Evolutionary conservation across 2,113 vertebrate genomes (phyloP), one percentile per base, ranked within the genome.

Genomic region (Bungarus multicinctus): DNA sequence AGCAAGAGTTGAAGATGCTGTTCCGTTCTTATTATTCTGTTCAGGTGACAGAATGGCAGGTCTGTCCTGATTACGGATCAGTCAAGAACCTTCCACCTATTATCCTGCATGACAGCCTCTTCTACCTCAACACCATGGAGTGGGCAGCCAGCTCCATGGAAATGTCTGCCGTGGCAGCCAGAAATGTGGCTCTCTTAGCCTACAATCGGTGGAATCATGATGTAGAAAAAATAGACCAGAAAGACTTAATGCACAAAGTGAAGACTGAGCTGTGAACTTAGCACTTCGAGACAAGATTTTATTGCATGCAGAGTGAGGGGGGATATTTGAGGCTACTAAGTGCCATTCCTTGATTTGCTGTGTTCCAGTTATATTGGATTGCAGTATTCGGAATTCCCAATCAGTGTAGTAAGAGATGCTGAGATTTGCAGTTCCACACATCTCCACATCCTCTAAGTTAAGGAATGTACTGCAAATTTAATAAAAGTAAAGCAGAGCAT

Each of bases 21-120:
- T 99, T 99, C 97, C 99, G 98, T 96, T 99, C 99, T 5, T 99
- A 99, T 96, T 99, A 99, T 96, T 99, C 99, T 0, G 99, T 99
- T 47, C 99, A 99, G 98, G 98, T 98, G 58, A 97, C 98, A 0
- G 98, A 99, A 95, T 99, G 99, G 99, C 98, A 98, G 95, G 96
- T 98, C 0, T 99, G 98, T 95, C 99, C 99, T 4, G 96, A 96
- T 55, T 99, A 99, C 0, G 97, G 98, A 69, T 98, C 99, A 2
- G 94, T 95, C 88, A 96, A 96, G 92, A 93, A 96, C 0, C 97
- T 99, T 91, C 99, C 99, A 0, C 98, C 98, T 2, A 97, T 99
- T 0, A 96, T 98, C n/a, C 98, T 99, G 60, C 99, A 99, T 0
- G 98, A 99, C 34, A 98, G 97, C 69, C 98, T 99, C 91, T 99